Evolutionary conservation across 2,113 vertebrate genomes (phyloP), one percentile per base, ranked within the genome.

Genomic region (Centrocercus urophasianus): DNA sequence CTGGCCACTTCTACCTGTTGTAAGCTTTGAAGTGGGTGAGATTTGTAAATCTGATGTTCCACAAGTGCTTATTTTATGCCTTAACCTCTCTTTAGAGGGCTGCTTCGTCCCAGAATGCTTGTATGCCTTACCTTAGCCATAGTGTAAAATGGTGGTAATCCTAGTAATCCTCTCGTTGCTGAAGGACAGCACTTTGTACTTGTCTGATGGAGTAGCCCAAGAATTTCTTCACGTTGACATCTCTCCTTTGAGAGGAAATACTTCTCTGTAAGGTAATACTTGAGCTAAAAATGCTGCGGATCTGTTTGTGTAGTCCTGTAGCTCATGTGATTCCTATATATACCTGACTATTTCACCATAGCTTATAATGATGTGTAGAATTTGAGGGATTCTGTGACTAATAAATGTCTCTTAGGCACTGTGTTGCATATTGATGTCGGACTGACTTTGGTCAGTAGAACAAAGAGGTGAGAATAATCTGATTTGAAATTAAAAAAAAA

Each of bases 81-180:
- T 83, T 86, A 47, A 67, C 8, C 34, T 11, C 11, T 11, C 61
- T 78, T 64, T 1, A 74, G 76, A 56, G 42, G 32, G 21, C 47
- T 93, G 4, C 79, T 56, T 32, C 45, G 47, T 52, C 69, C 72
- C 76, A 78, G 56, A 67, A 27, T 34, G 30, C 50, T 90, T 6
- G 1, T 64, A 18, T 48, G 61, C 73, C 24, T 83, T 93, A 32
- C 70, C 61, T 94, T 69, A 72, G 63, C 60, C 34, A 67, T 50
- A 70, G 34, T 84, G 40, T 94, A 64, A 70, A 93, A 84, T 5
- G 34, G 54, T 65, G 52, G 22, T 75, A 77, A 93, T 90, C 90
- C 83, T 36, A 57, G 54, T 93, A 91, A 93, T 90, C 61, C 80
- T 61, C 71, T 61, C 1, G 0, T 60, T 66, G 72, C 79, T 74